Percentiles rank a stretch among this genome's conserved stretches.
phyloP scores from a whole-genome alignment of 2,888 invertebrate species.

The Acholoe squamosa region DNA sequence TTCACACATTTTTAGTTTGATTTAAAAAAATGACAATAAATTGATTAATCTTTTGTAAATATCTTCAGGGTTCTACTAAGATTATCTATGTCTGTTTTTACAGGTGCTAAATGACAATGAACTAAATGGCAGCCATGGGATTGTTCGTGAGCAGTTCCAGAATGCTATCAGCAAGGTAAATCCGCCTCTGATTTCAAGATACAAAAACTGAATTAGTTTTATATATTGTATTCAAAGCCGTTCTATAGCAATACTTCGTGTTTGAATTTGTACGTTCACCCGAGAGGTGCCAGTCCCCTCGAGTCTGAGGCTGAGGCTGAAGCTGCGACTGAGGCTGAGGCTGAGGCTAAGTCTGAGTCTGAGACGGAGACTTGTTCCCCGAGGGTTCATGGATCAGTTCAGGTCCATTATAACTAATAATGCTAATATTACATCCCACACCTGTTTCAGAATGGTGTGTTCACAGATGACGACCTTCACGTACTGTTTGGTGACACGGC shows the following conservation, averaged over 20 bases:
- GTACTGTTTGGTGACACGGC: conserved; percentile 58
- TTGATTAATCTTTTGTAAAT: neutral
- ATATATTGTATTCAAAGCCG: too few species aligned
- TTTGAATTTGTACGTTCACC: too few species aligned
- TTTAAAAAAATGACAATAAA: neutral
- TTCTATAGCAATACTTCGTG: too few species aligned
- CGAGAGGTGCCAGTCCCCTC: too few species aligned
- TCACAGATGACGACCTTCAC: conserved; percentile 61
- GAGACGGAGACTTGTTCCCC: too few species aligned
- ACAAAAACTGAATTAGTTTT: too few species aligned
- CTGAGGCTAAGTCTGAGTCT: neutral
- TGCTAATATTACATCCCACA: too few species aligned
- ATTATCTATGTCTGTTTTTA: neutral
- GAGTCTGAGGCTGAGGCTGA: too few species aligned
- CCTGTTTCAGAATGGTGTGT: neutral
- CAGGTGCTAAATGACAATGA: conserved; percentile 51
- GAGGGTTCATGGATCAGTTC: too few species aligned
- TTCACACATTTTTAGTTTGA: neutral
- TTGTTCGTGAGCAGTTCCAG: conserved; percentile 35
- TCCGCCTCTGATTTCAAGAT: too few species aligned
- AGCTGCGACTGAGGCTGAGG: too few species aligned
- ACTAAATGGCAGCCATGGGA: conserved; percentile 29
- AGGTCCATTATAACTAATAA: too few species aligned
- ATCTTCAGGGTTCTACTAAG: neutral
- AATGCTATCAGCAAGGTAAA: conserved; percentile 45